These are phyloP conservation scores for Yponomeuta cagnagella DNA, from an alignment of 2,888 invertebrate species.

Conservation along the genomic window DNA sequence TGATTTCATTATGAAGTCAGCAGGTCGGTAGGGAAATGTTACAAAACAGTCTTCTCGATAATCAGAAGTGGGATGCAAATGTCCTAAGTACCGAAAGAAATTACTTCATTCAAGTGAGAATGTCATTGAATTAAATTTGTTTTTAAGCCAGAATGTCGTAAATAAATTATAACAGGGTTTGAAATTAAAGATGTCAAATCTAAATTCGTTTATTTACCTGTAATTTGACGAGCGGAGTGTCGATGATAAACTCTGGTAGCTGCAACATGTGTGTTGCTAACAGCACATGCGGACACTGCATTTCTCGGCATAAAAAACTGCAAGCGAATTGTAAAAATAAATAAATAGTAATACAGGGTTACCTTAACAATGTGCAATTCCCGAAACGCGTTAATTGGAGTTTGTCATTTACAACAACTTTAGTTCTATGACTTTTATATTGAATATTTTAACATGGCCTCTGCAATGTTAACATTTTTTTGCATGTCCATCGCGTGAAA, in stretches of 20 bases:
- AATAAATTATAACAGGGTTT: too few species aligned
- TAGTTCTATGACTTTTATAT: too few species aligned
- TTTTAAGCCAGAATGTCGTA: too few species aligned
- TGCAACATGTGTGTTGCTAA: slow-evolving; percentile 87
- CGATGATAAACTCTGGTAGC: slow-evolving; percentile 74
- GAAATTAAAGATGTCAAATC: too few species aligned
- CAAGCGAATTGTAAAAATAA: neutral
- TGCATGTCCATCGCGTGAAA: neutral
- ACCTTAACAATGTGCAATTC: too few species aligned
- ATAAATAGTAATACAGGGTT: neutral
- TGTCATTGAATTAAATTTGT: too few species aligned
- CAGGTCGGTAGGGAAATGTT: neutral
- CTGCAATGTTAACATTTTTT: neutral
- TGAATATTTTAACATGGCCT: neutral
- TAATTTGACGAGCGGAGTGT: slow-evolving; percentile 65
- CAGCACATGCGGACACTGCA: slow-evolving; percentile 82
- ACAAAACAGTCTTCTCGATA: neutral
- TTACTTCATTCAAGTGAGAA: too few species aligned
- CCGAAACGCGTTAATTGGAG: too few species aligned
- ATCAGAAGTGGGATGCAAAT: neutral
- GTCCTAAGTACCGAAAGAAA: neutral
- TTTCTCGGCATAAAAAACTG: slow-evolving; percentile 72
- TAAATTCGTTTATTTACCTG: slow-evolving; percentile 51
- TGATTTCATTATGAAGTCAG: neutral
- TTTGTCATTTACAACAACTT: too few species aligned